Base-by-base conservation (phyloP, 2,888 invertebrate species). In the Thymelicus acteon region DNA sequence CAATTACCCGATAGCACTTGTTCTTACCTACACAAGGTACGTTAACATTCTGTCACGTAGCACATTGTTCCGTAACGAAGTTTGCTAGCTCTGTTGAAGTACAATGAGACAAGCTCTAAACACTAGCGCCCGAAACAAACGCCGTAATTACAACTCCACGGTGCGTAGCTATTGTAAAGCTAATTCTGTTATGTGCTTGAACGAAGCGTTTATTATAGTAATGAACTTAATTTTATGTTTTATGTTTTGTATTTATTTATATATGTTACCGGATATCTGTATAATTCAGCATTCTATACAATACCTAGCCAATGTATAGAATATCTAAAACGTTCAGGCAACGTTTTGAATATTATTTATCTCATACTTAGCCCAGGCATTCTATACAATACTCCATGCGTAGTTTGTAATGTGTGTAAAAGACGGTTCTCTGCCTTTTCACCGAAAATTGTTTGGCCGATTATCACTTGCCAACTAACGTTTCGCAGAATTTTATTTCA, bases 31-130 rank as follows among this genome's bases (percentile, higher is more conserved):
- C 54, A 24, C 12, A 54, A 54, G 10, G 24, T 24, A 4, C 12
- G 24, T 54, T 54, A 54, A 54, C 54, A 24, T 54, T 24, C 24
- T 19, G 12, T 54, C 54, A 54, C 54, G 12, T 8, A 54, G 54
- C 54, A 54, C 24, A 54, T 54, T 61, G 61, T 61, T 61, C n/a
- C 6, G 24, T 61, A 61, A 61, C 19, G 47, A 47, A 48, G 37
- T 62, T 48, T 48, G 62, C 31, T 62, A 13, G 44, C 24, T 61
- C 44, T 12, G 24, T 54, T 24, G 5, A 12, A 12, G 54, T 0
- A 54, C 54, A 54, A 54, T 54, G 54, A 54, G 54, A 19, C 54
- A 31, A 54, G 54, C 54, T 54, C 54, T 54, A 31, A 54, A 54
- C 54, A 54, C 24, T 54, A 54, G 15, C 49, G 54, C 19, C 54